Base-by-base conservation (phyloP, 2,888 invertebrate genomes). In the Margaritifera margaritifera region DNA sequence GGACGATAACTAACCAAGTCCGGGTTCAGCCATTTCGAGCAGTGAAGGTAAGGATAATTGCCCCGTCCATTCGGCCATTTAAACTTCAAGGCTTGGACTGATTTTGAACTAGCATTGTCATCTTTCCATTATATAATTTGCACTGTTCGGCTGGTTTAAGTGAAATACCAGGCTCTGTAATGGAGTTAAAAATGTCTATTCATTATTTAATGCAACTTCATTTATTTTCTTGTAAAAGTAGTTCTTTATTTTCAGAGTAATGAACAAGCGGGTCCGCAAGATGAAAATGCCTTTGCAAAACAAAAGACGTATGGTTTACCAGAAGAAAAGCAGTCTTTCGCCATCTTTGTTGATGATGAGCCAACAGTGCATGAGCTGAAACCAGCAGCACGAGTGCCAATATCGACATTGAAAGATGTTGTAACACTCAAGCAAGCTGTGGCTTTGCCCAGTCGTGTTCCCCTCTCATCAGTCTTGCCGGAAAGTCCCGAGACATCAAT, bases 11-110 rank as follows among this genome's bases (percentile, higher is more conserved):
- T 8, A 88, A 86, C 72, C 84, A 86, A 68, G 71, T 82, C 20
- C 73, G 88, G 57, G 80, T 84, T 19, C 88, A 88, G 68, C 87
- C 88, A 11, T 80, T 80, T 27, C 73, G 88, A 69, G 85, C 85
- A 51, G 88, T 84, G 42, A 88, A 87, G 78, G 84, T 79, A 67
- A 42, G 42, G 42, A 42, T 11, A 42, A 11, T 42, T 42, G 3
- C 11, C 11, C 15, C 2, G 27, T 27, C n/a, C 18, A 56, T 24
- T 56, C 56, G 56, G 56, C 56, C 56, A 20, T 27, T 58, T 19
- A 25, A 24, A 25, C 11, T 55, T 55, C 0, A 1, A 11, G 8
- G 1, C 11, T 55, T 55, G n/a, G 42, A 53, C 52, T 63, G 20
- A 27, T 56, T 42, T 22, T 24, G 18, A 25, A 55, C 22, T 3